Conservation (phyloP, 1,140 invertebrate species). For the Eupristina koningsbergeri region DNA sequence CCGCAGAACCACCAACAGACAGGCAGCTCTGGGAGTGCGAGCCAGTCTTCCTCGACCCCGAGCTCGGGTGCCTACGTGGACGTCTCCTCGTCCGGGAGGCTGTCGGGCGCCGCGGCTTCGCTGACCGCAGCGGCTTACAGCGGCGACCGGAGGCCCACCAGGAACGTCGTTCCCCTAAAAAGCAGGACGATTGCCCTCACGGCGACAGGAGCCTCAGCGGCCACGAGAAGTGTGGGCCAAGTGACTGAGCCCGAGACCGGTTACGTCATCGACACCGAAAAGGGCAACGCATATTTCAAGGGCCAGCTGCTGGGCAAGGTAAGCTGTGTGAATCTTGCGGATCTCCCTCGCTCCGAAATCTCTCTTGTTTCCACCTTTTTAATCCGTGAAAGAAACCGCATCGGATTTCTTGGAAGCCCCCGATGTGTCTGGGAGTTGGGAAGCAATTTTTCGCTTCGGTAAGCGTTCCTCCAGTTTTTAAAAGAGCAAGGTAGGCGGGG, state of each 20-base stretch:
- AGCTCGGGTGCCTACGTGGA: conserved; percentile 41
- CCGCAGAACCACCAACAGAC: conserved; percentile 9
- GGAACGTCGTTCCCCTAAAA: background rate
- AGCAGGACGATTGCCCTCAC: background rate
- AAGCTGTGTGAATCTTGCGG: conserved; percentile 42
- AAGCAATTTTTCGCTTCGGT: background rate
- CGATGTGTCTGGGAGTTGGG: background rate
- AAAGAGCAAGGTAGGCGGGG: too few relatives aligned
- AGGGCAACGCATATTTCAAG: conserved; percentile 74
- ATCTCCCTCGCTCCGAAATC: background rate
- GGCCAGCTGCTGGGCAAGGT: conserved; percentile 76
- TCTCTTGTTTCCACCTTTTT: background rate
- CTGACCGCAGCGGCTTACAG: conserved; percentile 12
- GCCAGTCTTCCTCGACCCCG: conserved; percentile 41
- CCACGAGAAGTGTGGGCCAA: conserved; percentile 50
- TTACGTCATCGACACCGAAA: conserved; percentile 73
- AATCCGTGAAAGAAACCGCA: background rate
- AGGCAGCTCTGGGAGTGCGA: background rate
- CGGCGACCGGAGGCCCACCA: background rate
- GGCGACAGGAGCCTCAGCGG: conserved; percentile 45
- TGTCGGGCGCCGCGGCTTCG: background rate
- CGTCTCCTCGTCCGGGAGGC: conserved; percentile 24
- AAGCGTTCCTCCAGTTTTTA: background rate
- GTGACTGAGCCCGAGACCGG: conserved; percentile 68
- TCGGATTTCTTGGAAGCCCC: background rate